Base-by-base conservation (phyloP, 2,113 vertebrate species). In the Vicugna pacos region DNA sequence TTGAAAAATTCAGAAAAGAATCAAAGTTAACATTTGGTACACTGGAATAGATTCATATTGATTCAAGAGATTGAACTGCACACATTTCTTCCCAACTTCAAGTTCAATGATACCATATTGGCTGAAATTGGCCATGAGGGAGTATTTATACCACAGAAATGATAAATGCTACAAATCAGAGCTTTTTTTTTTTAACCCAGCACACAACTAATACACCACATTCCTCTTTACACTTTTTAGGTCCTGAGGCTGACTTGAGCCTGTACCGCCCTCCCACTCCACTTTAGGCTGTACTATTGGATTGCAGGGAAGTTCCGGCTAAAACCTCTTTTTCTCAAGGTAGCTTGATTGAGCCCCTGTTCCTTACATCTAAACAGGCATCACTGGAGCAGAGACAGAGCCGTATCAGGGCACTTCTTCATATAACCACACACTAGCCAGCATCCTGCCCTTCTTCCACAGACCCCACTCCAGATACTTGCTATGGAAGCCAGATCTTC, bases 251-350 rank as follows among this genome's bases (percentile, higher is more conserved):
- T 14, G 58, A 12, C 3, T 50, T 58, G 46, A 46, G 42, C 35
- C 69, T 54, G n/a, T 30, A 9, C 13, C 26, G 52, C 70, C 8
- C 20, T 62, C 30, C 26, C 76, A 32, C 22, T 89, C 64, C 65
- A 93, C n/a, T 30, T 72, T 30, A 48, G 42, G 1, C 14, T 81
- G 1, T 62, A 50, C 13, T 77, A 48, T 46, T 28, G 15, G 12
- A 69, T 81, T 94, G 92, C 65, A 85, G 56, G 62, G 79, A 38
- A 72, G 52, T 79, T 64, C 42, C 89, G 65, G 62, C 70, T 42
- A 48, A 69, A 19, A 16, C 20, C 30, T 10, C 56, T 17, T 73
- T 83, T 46, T 62, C 50, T 70, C 54, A 42, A 92, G 17, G 8
- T 48, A 54, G 16, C 48, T 52, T 81, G 30, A 35, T 54, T 35